Base-by-base conservation (phyloP, 92 coral and sea anemone genomes). In the Hydrozoanthus gracilis region DNA sequence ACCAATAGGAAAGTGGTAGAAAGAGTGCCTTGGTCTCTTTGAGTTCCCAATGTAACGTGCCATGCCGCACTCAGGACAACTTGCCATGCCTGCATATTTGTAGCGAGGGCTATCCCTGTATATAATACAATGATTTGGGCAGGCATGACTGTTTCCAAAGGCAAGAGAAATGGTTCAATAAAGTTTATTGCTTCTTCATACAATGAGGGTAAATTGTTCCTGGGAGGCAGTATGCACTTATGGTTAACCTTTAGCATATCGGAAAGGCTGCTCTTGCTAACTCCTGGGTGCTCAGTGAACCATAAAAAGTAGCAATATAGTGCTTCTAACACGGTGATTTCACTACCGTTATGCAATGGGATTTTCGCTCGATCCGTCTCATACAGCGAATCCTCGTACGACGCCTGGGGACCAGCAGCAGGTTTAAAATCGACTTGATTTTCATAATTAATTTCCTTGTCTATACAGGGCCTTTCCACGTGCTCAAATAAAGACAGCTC, bases 241-340 rank as follows among this genome's bases (percentile, higher is more conserved):
- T 88, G 91, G 10, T 82, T 77, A 17, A 82, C 49, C 49, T 8
- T 13, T 20, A 88, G 67, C 45, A 82, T 67, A 77, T 82, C 75
- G 27, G 87, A 88, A 2, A 88, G 76, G 13, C 70, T 35, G 67
- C 87, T 88, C 68, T 88, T 82, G 62, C 92, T 89, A 0, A 86
- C 88, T 67, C 85, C 92, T 68, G 88, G 92, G 51, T 84, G 88
- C 58, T 78, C 89, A 4, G 89, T 54, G 62, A 89, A 89, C 89
- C 88, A 84, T 1, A 46, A n/a, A 55, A 89, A 79, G 70, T 89
- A 85, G 9, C 77, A 39, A 48, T 82, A 84, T 10, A 76, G 72
- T 17, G 39, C 44, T 17, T 67, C 39, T 9, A 67, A 44, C 39
- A 67, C 39, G 69, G 69, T 62, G 69, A 62, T 62, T 62, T 62